These are phyloP conservation scores for Myopa tessellatipennis DNA, from an alignment of 2,888 invertebrate species.

Conservation along the genomic window DNA sequence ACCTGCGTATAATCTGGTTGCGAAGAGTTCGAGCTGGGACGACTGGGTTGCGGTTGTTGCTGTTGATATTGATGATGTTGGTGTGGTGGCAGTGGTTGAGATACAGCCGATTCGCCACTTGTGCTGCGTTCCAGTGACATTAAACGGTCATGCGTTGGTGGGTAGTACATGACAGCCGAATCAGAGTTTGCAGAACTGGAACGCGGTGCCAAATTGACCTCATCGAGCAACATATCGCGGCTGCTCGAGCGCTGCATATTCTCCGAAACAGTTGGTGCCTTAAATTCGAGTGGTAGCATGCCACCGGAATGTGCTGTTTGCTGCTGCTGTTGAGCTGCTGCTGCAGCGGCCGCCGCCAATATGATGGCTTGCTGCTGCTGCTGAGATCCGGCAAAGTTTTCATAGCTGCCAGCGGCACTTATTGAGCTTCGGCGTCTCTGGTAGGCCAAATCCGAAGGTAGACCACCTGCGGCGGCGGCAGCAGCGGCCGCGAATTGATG, in stretches of 20 bases:
- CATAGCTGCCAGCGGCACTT: constrained; percentile 58
- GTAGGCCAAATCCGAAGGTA: constrained; percentile 56
- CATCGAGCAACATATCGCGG: constrained; percentile 55
- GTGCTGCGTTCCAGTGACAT: constrained; percentile 54
- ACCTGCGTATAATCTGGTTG: constrained; percentile 79
- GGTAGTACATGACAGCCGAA: constrained; percentile 59
- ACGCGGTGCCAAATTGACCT: constrained; percentile 51
- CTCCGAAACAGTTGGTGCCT: constrained; percentile 59
- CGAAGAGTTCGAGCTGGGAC: constrained; percentile 67
- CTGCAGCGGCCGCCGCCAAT: constrained; percentile 52
- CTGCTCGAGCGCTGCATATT: constrained; percentile 58
- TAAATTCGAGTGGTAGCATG: constrained; percentile 58
- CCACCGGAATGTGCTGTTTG: constrained; percentile 44
- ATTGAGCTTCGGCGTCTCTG: constrained; percentile 58
- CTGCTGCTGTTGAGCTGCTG: constrained; percentile 44
- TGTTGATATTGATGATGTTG: constrained; percentile 36
- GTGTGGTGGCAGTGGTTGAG: constrained; percentile 46
- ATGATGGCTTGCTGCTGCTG: constrained; percentile 56
- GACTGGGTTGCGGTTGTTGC: constrained; percentile 61
- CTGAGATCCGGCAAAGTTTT: constrained; percentile 60
- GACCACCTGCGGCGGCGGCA: constrained; percentile 44
- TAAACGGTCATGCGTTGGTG: constrained; percentile 57
- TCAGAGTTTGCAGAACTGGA: constrained; percentile 66
- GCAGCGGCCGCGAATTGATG: constrained; percentile 46
- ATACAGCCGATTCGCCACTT: constrained; percentile 50